Evolutionary conservation across 2,797 vertebrate genomes (phyloP).

Genomic region (Gymnothorax javanicus): DNA sequence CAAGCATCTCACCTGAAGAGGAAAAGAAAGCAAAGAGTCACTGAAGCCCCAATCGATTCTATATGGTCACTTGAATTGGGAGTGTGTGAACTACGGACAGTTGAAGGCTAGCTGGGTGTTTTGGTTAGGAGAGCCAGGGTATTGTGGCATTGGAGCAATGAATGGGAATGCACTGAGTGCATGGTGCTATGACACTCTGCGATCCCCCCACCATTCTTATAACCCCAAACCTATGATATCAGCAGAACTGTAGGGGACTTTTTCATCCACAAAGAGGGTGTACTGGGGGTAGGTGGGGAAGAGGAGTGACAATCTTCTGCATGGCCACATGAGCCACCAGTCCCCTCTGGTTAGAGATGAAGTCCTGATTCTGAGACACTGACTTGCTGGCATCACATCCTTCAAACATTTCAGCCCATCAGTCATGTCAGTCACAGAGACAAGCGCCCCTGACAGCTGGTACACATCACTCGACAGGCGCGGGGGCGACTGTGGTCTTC

Average conservation of each 20-base stretch:
- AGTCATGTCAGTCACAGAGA: constrained; percentile 31
- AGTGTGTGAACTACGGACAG: constrained; percentile 83
- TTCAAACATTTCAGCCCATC: constrained; percentile 47
- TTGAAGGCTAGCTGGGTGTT: constrained; percentile 69
- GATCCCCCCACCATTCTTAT: constrained; percentile 73
- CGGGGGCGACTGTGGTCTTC: constrained; percentile 58
- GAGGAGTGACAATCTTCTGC: not conserved
- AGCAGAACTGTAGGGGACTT: constrained; percentile 49
- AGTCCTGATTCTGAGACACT: constrained; percentile 45
- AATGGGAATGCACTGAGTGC: constrained; percentile 80
- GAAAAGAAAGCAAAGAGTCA: constrained; percentile 48
- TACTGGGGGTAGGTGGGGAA: constrained; percentile 17
- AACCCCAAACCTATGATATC: constrained; percentile 71
- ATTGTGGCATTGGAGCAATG: constrained; percentile 73
- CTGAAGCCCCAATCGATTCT: constrained; percentile 54
- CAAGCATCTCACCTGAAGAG: constrained; percentile 42
- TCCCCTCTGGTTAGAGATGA: constrained; percentile 40
- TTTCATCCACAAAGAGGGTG: not conserved
- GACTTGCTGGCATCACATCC: constrained; percentile 43
- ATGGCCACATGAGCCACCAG: constrained; percentile 30
- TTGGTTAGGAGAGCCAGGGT: constrained; percentile 31
- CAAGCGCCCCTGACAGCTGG: constrained; percentile 51
- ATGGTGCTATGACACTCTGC: constrained; percentile 78
- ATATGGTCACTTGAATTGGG: constrained; percentile 80
- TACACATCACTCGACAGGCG: constrained; percentile 53